These are phyloP conservation scores for Epinotia nisella DNA, from an alignment of 2,888 invertebrate species.

Conservation along the genomic window DNA sequence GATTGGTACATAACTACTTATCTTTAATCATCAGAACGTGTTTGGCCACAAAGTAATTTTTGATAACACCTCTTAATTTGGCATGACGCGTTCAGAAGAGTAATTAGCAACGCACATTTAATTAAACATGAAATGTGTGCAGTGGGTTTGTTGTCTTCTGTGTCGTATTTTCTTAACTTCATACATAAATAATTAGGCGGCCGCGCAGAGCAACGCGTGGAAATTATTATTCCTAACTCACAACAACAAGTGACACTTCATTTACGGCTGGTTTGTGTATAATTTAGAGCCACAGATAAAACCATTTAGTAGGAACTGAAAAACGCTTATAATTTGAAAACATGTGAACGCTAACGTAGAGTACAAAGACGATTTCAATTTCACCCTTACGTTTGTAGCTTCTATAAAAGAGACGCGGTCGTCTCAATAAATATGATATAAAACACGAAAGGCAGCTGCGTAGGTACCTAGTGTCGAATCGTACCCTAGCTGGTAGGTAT, in stretches of 20 bases:
- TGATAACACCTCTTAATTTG: slow-evolving; percentile 24
- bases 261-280: slow-evolving; percentile 33
- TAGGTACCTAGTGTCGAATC: not conserved
- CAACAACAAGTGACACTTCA: slow-evolving; percentile 25
- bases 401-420: not conserved
- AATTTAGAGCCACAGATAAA: slow-evolving; percentile 6
- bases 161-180: slow-evolving; percentile 42
- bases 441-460: not conserved
- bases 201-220: slow-evolving; percentile 14
- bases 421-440: not conserved
- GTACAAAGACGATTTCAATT: not conserved
- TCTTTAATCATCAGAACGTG: not conserved
- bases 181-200: slow-evolving; percentile 42
- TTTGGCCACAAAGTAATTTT: not conserved
- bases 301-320: not conserved
- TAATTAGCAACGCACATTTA: slow-evolving; percentile 40
- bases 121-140: slow-evolving; percentile 43
- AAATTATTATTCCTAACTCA: slow-evolving; percentile 32
- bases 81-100: slow-evolving; percentile 22
- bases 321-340: not conserved
- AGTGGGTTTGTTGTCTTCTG: slow-evolving; percentile 39
- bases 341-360: not conserved
- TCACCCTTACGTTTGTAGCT: not conserved
- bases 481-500: not conserved
- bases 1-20: too few relatives aligned